Conservation (phyloP, 2,888 invertebrate genomes). For the Hypercompe scribonia region DNA sequence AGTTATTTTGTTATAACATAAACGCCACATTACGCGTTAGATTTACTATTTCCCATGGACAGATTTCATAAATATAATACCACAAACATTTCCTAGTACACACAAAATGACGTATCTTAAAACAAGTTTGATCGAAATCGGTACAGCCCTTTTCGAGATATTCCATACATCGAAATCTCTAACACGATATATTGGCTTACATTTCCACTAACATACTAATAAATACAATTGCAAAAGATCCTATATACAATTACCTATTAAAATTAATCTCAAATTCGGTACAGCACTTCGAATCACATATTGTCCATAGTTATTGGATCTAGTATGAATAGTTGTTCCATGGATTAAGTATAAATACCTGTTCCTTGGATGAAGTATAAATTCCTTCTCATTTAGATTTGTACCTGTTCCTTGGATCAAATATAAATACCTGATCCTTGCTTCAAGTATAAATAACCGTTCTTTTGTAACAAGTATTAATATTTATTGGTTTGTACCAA, state of each 20-base stretch:
- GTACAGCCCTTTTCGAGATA: conserved; percentile 16
- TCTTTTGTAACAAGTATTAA: not conserved
- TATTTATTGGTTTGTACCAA: no score
- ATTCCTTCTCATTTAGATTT: not conserved
- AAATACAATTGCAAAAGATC: conserved; percentile 23
- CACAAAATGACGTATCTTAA: not conserved
- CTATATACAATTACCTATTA: conserved; percentile 21
- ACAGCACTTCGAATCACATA: conserved; percentile 29
- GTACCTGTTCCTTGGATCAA: not conserved
- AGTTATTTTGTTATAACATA: not conserved
- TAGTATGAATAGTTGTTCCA: conserved; percentile 3
- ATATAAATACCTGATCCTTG: not conserved
- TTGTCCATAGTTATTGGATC: not conserved
- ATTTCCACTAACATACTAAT: conserved; percentile 19
- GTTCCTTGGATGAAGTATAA: not conserved
- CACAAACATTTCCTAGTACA: conserved; percentile 1
- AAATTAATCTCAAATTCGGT: conserved; percentile 49
- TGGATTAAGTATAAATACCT: conserved; percentile 13
- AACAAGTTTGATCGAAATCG: conserved; percentile 13
- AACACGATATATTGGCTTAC: conserved; percentile 7
- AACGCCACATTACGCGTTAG: not conserved
- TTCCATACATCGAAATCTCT: conserved; percentile 10
- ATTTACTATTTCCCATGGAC: not conserved
- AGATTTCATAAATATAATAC: conserved; percentile 10
- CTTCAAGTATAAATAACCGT: not conserved